Evolutionary conservation across 2,797 vertebrate genomes (phyloP).

Genomic region (Setipinna tenuifilis): DNA sequence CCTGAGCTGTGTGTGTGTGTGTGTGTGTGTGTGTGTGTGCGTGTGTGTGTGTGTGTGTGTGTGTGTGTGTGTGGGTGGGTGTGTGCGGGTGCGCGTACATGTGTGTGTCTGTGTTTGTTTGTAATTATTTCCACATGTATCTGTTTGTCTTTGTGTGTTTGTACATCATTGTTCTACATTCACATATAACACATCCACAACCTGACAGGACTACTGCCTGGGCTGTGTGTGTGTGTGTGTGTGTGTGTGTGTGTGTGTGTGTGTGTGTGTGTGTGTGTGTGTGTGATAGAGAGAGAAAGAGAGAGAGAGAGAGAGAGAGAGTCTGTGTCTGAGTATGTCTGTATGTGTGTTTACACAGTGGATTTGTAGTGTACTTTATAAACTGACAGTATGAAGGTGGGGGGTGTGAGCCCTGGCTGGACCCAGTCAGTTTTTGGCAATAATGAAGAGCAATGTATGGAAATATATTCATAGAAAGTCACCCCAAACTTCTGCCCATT

Average conservation of each 20-base stretch:
- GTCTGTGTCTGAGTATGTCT: neutral
- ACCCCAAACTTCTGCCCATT: constrained; percentile 31
- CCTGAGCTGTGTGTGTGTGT: constrained; percentile 51
- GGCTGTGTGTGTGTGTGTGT: constrained; percentile 47
- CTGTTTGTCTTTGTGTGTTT: neutral
- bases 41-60: neutral
- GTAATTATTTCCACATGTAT: neutral
- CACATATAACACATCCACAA: constrained; percentile 63
- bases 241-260: neutral
- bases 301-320: neutral
- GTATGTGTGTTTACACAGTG: neutral
- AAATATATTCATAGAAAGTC: constrained; percentile 47
- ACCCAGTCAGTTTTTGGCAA: constrained; percentile 39
- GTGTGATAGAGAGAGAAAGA: neutral
- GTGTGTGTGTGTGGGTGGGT: neutral
- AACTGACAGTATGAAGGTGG: constrained; percentile 42
- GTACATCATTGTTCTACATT: neutral
- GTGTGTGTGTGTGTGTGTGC: constrained; percentile 19
- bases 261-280: neutral
- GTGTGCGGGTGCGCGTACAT: neutral
- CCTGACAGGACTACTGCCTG: constrained; percentile 68
- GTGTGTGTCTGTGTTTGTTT: neutral
- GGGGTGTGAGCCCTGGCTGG: constrained; percentile 35
- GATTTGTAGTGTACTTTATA: constrained; percentile 54
- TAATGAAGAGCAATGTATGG: constrained; percentile 42